A percentile compares a stretch with the other conserved stretches of the same genome.
phyloP scores from a whole-genome alignment of 2,888 invertebrate genomes.

The Lithophane leautieri region DNA sequence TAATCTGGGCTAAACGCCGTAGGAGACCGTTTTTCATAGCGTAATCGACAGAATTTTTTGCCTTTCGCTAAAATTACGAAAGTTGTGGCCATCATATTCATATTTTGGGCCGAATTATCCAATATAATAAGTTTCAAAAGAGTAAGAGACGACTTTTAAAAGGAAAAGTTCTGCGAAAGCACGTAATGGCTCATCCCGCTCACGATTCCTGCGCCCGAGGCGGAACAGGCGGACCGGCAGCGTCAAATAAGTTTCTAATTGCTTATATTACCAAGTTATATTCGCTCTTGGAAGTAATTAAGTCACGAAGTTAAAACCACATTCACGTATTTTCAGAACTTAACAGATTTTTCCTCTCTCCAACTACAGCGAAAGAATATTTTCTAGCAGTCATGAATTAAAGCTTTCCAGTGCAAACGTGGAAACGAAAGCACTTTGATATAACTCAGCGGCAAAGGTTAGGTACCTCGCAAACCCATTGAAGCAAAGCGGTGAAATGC shows the following conservation, averaged over 20 bases:
- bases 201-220: conserved; percentile 88
- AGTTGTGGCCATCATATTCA: conserved; percentile 88
- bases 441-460: conserved; percentile 79
- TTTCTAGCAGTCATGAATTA: conserved; percentile 67
- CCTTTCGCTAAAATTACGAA: conserved; percentile 83
- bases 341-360: conserved; percentile 71
- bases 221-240: conserved; percentile 88
- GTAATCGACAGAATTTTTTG: conserved; percentile 84
- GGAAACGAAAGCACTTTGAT: conserved; percentile 76
- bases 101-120: conserved; percentile 88
- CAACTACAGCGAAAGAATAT: conserved; percentile 64
- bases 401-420: conserved; percentile 67
- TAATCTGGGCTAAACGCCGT: conserved; percentile 78
- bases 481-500: conserved; percentile 81
- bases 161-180: conserved; percentile 89
- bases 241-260: conserved; percentile 91
- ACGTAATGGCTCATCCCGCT: conserved; percentile 90
- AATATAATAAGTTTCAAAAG: conserved; percentile 89
- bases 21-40: conserved; percentile 82
- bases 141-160: conserved; percentile 90
- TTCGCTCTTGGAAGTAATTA: conserved; percentile 89
- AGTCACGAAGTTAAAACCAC: conserved; percentile 86
- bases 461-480: conserved; percentile 78
- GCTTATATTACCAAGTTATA: conserved; percentile 90
- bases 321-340: conserved; percentile 82